phyloP scores from a whole-genome alignment of 2,113 vertebrate species.

The Gymnobelideus leadbeateri region DNA sequence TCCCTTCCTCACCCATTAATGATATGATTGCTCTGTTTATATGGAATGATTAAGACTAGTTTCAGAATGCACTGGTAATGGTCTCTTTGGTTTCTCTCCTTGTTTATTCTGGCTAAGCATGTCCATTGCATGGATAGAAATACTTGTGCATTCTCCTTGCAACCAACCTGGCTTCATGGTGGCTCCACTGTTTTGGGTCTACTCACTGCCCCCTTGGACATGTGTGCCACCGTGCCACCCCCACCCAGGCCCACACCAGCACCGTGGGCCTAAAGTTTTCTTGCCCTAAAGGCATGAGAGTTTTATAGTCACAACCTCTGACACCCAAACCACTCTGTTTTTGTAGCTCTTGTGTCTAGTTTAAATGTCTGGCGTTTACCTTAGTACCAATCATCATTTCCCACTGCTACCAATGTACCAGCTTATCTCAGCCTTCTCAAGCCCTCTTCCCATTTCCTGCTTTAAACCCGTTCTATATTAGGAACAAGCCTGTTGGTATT shows the following conservation, averaged over 20 bases:
- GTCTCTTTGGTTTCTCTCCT: neutral
- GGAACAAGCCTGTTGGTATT: slow-evolving; percentile 3
- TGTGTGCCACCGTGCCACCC: no score
- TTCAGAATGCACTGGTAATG: neutral
- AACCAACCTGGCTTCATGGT: neutral
- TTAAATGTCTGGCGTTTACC: neutral
- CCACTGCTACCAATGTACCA: neutral
- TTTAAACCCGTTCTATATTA: neutral
- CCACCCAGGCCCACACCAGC: no score
- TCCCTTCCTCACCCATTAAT: neutral
- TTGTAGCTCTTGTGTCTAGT: neutral
- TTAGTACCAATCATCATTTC: neutral
- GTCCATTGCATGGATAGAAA: neutral
- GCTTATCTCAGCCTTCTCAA: neutral
- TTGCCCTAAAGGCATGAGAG: neutral
- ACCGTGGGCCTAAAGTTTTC: neutral
- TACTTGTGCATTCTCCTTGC: neutral
- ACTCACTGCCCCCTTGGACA: no score
- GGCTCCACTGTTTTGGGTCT: neutral
- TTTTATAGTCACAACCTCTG: neutral
- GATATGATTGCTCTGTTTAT: neutral
- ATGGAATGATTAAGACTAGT: neutral
- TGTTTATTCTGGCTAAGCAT: neutral
- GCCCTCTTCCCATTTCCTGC: neutral
- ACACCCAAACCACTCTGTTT: neutral